Percentiles rank a stretch among this genome's conserved stretches.
phyloP scores from a whole-genome alignment of 2,113 vertebrate genomes.

The Bombycilla garrulus region DNA sequence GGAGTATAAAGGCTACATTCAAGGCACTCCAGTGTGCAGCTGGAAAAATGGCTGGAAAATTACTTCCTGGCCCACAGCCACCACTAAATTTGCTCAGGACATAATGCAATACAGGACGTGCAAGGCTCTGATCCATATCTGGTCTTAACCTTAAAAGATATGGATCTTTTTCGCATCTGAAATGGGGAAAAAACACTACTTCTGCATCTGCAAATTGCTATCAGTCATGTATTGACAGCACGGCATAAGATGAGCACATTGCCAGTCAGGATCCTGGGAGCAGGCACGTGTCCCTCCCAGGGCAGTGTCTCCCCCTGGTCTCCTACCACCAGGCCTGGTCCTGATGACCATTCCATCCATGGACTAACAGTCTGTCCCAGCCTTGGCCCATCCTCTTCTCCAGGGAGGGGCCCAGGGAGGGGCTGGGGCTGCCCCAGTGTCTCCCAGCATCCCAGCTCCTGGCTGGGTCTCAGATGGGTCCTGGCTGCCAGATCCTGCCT shows the following conservation, averaged over 20 bases:
- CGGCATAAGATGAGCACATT: rapidly evolving
- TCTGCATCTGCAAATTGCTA: not conserved
- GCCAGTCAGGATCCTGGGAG: not conserved
- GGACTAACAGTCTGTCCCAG: rapidly evolving
- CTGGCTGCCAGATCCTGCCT: not conserved
- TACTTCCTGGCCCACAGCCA: conserved; percentile 46
- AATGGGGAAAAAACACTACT: not conserved
- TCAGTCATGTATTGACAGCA: not conserved
- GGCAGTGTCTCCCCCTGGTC: not conserved
- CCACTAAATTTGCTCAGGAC: conserved; percentile 15
- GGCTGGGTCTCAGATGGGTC: not conserved
- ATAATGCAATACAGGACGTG: not conserved
- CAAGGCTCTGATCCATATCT: not conserved
- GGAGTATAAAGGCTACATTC: conserved; percentile 52
- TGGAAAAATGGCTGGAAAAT: conserved; percentile 65
- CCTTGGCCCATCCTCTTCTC: not conserved
- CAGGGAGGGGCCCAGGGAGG: rapidly evolving
- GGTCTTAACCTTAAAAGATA: not conserved
- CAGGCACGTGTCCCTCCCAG: rapidly evolving
- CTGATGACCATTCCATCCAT: not conserved
- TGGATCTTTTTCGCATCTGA: too few relatives aligned
- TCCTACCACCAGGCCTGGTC: not conserved
- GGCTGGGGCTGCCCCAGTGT: not conserved
- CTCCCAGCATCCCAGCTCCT: not conserved
- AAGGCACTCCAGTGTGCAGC: conserved; percentile 19